Percentiles rank a stretch among this genome's conserved stretches.
These are phyloP conservation scores for Macroglossus sobrinus DNA, from an alignment of 2,113 vertebrate genomes.

Conservation along the genomic window DNA sequence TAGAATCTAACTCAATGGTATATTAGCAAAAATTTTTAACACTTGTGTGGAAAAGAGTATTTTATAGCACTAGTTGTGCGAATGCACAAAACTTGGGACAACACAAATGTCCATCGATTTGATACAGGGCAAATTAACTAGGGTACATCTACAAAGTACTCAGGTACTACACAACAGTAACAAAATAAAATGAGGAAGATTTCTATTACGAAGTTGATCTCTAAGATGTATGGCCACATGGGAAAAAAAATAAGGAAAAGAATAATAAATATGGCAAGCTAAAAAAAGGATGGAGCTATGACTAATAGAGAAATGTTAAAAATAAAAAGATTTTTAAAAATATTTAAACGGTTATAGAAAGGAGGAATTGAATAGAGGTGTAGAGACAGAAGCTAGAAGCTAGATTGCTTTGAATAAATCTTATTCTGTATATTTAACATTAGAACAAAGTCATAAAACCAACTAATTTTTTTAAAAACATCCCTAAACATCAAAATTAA, in stretches of 20 bases:
- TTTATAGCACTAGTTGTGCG: not conserved
- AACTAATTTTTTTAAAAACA: not conserved
- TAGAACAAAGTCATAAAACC: not conserved
- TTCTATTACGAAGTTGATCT: not conserved
- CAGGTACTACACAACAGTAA: no score
- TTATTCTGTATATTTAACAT: not conserved
- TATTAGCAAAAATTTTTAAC: not conserved
- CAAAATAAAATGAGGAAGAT: not conserved
- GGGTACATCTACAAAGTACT: not conserved
- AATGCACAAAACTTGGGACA: not conserved
- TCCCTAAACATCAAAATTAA: not conserved
- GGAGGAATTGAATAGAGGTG: not conserved
- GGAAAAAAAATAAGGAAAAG: not conserved
- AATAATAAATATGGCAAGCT: not conserved
- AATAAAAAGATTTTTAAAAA: not conserved
- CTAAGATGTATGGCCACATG: not conserved
- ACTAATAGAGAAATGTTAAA: no score
- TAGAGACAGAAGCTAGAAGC: not conserved
- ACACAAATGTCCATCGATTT: not conserved
- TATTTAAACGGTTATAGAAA: not conserved
- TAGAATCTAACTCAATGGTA: not conserved
- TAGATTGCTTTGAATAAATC: not conserved
- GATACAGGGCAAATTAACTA: not conserved
- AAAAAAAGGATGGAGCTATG: not conserved
- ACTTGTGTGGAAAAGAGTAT: not conserved